These are phyloP conservation scores for zebrafish (Danio rerio) DNA, from an alignment of 2,113 vertebrate species.

Conservation along the genomic window GRCz12tu NC_133187.1:39970001-39970500, in stretches of 20 bases:
- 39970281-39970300: slow-evolving; percentile 19
- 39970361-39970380: not conserved
- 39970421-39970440: slow-evolving; percentile 17
- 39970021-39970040: slow-evolving; percentile 10
- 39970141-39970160: slow-evolving; percentile 48
- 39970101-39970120: slow-evolving; percentile 50
- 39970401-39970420: not conserved
- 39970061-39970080: slow-evolving; percentile 42
- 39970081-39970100: slow-evolving; percentile 24
- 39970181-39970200: slow-evolving; percentile 20
- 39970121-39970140: slow-evolving; percentile 61
- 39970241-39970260: slow-evolving; percentile 7
- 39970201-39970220: slow-evolving; percentile 24
- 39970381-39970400: not conserved
- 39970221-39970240: slow-evolving; percentile 34
- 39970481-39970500: slow-evolving; percentile 19
- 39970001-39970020: slow-evolving; percentile 3
- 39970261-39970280: slow-evolving; percentile 37
- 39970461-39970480: slow-evolving; percentile 33
- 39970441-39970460: slow-evolving; percentile 57
- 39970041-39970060: slow-evolving; percentile 33
- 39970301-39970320: slow-evolving; percentile 1
- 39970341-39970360: slow-evolving; percentile 18
- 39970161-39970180: slow-evolving; percentile 49
- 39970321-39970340: slow-evolving; percentile 26